These are phyloP conservation scores for Echinops telfairi DNA, from an alignment of 2,113 vertebrate genomes.

Conservation along the genomic window DNA sequence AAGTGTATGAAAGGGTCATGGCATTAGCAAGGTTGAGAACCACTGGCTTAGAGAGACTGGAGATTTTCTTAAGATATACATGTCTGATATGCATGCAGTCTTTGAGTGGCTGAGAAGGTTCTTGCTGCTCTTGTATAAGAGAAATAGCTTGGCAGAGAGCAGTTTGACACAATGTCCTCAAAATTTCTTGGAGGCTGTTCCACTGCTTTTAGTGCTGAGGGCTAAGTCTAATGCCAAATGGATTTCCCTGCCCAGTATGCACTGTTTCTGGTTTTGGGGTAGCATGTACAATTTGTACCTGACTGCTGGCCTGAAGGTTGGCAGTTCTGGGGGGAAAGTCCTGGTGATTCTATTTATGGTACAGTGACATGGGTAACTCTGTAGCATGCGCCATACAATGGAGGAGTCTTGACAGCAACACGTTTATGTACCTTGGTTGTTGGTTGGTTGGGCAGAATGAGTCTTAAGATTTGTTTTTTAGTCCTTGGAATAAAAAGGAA, in stretches of 20 bases:
- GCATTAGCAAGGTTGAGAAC: no score
- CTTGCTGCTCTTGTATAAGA: not conserved
- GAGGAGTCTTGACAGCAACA: not conserved
- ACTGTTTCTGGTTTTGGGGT: no score
- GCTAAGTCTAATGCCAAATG: not conserved
- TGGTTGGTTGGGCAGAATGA: not conserved
- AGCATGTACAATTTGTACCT: no score
- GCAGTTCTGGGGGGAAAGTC: no score
- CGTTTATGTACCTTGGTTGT: not conserved
- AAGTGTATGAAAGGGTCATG: no score
- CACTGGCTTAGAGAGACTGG: no score
- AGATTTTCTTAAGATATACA: no score
- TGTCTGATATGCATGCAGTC: not conserved
- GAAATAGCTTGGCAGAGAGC: not conserved
- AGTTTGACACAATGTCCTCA: not conserved
- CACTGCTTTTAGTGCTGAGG: not conserved
- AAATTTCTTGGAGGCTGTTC: not conserved
- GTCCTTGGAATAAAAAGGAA: not conserved
- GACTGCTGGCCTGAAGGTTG: no score
- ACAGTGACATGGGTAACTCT: not conserved
- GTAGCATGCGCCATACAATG: not conserved
- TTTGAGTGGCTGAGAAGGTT: not conserved
- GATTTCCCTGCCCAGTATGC: not conserved
- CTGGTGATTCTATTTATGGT: not conserved
- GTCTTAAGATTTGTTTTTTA: not conserved